phyloP scores from a whole-genome alignment of 2,113 vertebrate species.

The Saguinus midas region DNA sequence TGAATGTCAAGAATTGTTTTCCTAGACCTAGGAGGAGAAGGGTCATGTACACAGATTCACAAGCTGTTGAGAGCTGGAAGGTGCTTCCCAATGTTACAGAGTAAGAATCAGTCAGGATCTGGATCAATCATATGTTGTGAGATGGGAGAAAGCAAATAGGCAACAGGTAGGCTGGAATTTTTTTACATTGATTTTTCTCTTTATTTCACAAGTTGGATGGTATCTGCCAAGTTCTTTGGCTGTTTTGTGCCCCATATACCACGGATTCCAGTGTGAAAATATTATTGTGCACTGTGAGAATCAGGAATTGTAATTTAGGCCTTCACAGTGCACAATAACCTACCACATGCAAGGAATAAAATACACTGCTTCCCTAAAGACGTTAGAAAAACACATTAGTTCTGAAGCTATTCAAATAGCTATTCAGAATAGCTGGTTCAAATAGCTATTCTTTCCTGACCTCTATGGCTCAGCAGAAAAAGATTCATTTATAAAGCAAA shows the following conservation, averaged over 20 bases:
- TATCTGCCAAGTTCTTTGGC: background rate
- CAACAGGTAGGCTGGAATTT: background rate
- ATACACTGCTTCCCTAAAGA: background rate
- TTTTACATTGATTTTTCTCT: background rate
- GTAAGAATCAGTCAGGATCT: background rate
- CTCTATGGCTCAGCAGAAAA: background rate
- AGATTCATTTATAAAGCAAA: slow-evolving; percentile 30
- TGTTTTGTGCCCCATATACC: background rate
- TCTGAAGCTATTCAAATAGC: background rate
- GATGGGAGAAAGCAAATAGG: background rate
- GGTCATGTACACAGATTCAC: background rate
- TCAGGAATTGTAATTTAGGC: background rate
- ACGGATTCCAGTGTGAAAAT: background rate
- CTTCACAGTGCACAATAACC: background rate
- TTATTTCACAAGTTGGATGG: background rate
- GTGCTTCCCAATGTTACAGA: background rate
- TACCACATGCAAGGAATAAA: background rate
- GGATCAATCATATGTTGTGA: background rate
- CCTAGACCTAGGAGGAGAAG: background rate
- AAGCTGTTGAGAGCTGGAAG: background rate
- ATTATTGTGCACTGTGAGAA: background rate
- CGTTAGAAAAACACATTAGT: background rate
- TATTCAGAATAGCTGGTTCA: background rate
- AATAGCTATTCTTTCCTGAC: background rate
- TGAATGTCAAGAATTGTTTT: background rate